Conservation (phyloP, 30 jellyfish, hydroid and myxozoan genomes). For the Aurelia coerulea region DNA sequence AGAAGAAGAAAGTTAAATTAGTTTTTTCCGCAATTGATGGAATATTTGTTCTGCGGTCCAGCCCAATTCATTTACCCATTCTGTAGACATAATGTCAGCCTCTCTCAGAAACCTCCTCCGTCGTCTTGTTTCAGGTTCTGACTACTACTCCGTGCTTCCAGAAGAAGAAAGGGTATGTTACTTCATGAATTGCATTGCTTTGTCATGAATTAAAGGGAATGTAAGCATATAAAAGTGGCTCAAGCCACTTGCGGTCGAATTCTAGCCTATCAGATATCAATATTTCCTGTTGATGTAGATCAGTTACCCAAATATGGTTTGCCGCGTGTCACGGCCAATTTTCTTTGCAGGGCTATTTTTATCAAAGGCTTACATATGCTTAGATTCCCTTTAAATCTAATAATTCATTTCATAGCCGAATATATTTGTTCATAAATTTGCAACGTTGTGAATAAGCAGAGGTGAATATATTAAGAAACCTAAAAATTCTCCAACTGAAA, state of each 20-base stretch:
- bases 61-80: background rate
- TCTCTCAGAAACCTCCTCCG: no score
- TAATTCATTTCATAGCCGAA: background rate
- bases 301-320: no score
- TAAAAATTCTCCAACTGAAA: no score
- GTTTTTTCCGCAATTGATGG: no score
- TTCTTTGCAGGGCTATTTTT: no score
- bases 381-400: background rate
- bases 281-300: no score
- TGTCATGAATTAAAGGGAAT: background rate
- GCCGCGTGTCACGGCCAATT: no score
- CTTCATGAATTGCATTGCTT: background rate
- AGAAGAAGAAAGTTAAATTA: no score
- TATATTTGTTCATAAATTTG: background rate
- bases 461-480: background rate
- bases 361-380: no score
- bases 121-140: conserved; percentile 64
- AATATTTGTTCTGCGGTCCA: no score
- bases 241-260: no score
- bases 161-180: conserved; percentile 87
- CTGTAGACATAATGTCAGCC: background rate
- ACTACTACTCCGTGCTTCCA: conserved; percentile 78
- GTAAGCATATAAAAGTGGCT: background rate
- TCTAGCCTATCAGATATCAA: no score
- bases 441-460: background rate